These are phyloP conservation scores for Lucilia cuprina DNA, from an alignment of 1,140 invertebrate genomes.

Conservation along the genomic window DNA sequence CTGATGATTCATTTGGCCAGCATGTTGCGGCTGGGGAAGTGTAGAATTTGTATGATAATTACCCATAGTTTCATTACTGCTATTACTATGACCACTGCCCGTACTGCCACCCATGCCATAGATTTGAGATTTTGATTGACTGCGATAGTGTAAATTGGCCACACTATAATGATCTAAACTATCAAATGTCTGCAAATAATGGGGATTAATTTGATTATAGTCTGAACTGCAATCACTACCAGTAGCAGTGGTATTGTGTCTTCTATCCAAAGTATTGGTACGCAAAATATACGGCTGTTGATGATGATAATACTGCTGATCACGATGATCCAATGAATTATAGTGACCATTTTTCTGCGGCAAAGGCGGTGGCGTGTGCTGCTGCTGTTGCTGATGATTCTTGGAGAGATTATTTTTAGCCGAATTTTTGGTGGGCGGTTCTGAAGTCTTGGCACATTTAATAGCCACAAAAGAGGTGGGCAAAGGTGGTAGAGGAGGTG, in stretches of 20 bases:
- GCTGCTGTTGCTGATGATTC: constrained; percentile 42
- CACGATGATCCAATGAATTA: constrained; percentile 42
- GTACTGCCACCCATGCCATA: constrained; percentile 57
- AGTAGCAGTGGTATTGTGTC: not conserved
- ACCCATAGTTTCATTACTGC: constrained; percentile 41
- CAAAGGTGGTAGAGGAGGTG: constrained; percentile 57
- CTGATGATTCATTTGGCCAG: constrained; percentile 44
- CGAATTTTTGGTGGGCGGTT: constrained; percentile 45
- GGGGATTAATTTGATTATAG: constrained; percentile 58
- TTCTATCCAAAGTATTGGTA: constrained; percentile 54
- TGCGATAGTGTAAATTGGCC: constrained; percentile 55
- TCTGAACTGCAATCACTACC: constrained; percentile 38
- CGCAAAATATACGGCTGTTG: constrained; percentile 29
- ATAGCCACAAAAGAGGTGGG: constrained; percentile 58
- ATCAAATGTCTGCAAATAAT: constrained; percentile 59
- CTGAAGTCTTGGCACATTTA: constrained; percentile 42
- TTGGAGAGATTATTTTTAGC: constrained; percentile 17
- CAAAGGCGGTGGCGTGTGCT: constrained; percentile 30
- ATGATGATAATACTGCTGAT: constrained; percentile 35
- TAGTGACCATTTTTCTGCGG: constrained; percentile 38
- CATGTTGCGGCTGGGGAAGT: constrained; percentile 42
- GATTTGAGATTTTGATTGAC: constrained; percentile 58
- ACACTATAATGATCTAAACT: constrained; percentile 58
- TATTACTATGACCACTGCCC: constrained; percentile 48
- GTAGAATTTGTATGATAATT: constrained; percentile 39